Percentiles rank a stretch among this genome's conserved stretches.
Conservation (phyloP, 2,797 vertebrate genomes). For the Pseudochromis fuscus region DNA sequence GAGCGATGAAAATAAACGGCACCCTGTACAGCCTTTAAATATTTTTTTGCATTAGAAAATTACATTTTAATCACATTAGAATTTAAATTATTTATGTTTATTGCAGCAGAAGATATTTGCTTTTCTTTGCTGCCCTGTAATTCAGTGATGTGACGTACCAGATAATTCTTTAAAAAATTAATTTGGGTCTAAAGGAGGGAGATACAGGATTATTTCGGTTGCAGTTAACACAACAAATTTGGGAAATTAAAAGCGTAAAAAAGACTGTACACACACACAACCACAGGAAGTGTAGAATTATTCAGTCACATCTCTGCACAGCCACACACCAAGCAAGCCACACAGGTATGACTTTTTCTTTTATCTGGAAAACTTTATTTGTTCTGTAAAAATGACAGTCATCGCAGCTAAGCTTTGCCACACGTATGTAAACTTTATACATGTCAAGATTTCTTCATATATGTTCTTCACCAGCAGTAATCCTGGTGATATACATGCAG, state of each 20-base stretch:
- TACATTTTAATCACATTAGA: background rate
- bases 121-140: background rate
- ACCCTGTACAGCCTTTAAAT: background rate
- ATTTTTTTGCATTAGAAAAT: background rate
- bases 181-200: background rate
- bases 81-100: background rate
- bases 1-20: background rate
- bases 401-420: slow-evolving; percentile 43
- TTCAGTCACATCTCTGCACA: background rate
- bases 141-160: background rate
- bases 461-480: background rate
- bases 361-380: slow-evolving; percentile 71
- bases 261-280: background rate
- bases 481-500: slow-evolving; percentile 25
- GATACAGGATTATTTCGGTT: background rate
- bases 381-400: slow-evolving; percentile 68
- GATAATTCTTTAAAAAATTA: background rate
- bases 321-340: slow-evolving; percentile 7
- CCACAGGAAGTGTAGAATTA: background rate
- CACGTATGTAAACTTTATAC: slow-evolving; percentile 52
- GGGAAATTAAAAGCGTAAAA: too few species aligned
- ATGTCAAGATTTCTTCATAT: slow-evolving; percentile 53
- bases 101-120: too few species aligned
- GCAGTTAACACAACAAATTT: background rate
- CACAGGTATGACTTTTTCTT: background rate